These are phyloP conservation scores for Galendromus occidentalis DNA, from an alignment of 1,140 invertebrate species.

Conservation along the genomic window DNA sequence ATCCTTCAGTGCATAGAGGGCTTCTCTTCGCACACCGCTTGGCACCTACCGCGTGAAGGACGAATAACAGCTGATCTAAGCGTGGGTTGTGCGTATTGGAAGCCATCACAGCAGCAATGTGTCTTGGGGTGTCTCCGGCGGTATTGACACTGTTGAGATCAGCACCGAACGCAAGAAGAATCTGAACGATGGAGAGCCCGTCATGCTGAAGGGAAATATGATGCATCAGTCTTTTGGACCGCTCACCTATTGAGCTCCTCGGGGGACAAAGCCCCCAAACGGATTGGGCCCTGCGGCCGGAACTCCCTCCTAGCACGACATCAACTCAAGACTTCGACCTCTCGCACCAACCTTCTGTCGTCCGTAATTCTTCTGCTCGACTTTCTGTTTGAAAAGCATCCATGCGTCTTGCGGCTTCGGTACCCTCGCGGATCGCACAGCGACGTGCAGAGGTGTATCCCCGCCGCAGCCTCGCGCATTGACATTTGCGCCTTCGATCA, in stretches of 20 bases:
- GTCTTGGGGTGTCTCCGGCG: background rate
- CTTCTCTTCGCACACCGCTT: background rate
- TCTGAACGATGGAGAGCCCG: background rate
- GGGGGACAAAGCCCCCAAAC: no score
- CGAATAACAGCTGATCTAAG: background rate
- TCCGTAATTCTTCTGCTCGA: background rate
- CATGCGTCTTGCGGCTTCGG: constrained; percentile 1
- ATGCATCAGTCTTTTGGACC: no score
- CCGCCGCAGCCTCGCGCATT: background rate
- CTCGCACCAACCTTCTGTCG: no score
- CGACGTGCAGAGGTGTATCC: background rate
- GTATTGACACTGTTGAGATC: background rate
- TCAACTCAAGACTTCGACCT: no score
- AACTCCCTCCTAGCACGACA: no score
- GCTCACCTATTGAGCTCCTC: no score
- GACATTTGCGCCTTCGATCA: background rate
- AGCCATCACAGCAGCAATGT: constrained; percentile 1
- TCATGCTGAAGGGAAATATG: background rate
- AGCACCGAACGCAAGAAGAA: background rate
- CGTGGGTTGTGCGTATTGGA: background rate
- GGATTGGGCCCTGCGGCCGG: no score
- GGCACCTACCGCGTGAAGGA: background rate
- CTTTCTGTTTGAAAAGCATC: constrained; percentile 10
- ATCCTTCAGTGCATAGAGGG: background rate
- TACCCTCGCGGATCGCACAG: background rate